These are phyloP conservation scores for Danionella cerebrum DNA, from an alignment of 2,113 vertebrate genomes.

Conservation along the genomic window DNA sequence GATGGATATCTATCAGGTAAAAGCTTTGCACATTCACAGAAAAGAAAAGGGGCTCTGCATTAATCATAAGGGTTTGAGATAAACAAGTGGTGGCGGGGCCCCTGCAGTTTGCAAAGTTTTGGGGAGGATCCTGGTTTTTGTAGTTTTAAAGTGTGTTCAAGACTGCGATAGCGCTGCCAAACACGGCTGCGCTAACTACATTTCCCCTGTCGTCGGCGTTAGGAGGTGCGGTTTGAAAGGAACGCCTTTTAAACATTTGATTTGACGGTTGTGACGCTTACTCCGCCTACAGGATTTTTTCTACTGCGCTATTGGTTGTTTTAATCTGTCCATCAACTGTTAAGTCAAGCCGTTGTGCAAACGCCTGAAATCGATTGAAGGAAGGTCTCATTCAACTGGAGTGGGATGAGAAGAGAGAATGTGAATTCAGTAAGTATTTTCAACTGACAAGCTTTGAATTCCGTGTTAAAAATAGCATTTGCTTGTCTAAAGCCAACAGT, in stretches of 20 bases:
- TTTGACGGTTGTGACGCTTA: background rate
- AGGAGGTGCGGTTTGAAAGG: background rate
- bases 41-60: no score
- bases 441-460: slow-evolving; percentile 36
- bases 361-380: slow-evolving; percentile 26
- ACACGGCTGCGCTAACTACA: slow-evolving; percentile 20
- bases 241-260: slow-evolving; percentile 30
- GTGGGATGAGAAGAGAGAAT: slow-evolving; percentile 47
- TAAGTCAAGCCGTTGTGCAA: slow-evolving; percentile 36
- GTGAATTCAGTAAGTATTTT: slow-evolving; percentile 60
- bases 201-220: slow-evolving; percentile 32
- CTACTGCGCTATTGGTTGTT: slow-evolving; percentile 32
- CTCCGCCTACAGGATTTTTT: background rate
- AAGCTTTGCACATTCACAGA: no score
- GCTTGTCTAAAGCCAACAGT: background rate
- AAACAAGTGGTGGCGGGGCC: slow-evolving; percentile 51
- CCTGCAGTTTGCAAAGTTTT: background rate
- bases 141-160: slow-evolving; percentile 25
- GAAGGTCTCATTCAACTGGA: slow-evolving; percentile 30
- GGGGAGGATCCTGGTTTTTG: slow-evolving; percentile 42
- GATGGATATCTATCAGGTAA: background rate
- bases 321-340: slow-evolving; percentile 43
- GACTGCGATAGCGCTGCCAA: background rate
- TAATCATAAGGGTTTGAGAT: slow-evolving; percentile 43
- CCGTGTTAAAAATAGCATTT: background rate